A percentile compares a stretch with the other conserved stretches of the same genome.
These are phyloP conservation scores for Oophaga sylvatica DNA, from an alignment of 2,797 vertebrate genomes.

Conservation along the genomic window DNA sequence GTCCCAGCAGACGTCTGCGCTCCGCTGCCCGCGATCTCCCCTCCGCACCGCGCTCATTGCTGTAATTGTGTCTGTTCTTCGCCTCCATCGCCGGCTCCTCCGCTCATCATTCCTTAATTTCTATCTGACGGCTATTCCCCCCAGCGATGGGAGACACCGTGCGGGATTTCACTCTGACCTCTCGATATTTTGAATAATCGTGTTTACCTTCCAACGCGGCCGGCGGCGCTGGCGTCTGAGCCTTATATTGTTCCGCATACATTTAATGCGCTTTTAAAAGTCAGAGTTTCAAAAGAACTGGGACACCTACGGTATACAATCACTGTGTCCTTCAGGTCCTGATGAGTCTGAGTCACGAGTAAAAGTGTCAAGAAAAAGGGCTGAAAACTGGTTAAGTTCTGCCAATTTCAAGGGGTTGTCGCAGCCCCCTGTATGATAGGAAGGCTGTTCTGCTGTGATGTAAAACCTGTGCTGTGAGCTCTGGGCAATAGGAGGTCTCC, in stretches of 20 bases:
- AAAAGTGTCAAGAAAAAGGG: background rate
- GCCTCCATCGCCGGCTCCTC: slow-evolving; percentile 18
- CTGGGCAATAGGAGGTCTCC: too few species aligned
- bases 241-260: background rate
- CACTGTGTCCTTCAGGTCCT: background rate
- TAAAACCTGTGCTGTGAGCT: background rate
- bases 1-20: slow-evolving; percentile 20
- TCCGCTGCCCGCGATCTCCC: slow-evolving; percentile 14
- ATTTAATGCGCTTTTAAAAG: background rate
- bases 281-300: slow-evolving; percentile 11
- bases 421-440: background rate
- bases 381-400: background rate
- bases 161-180: slow-evolving; percentile 35
- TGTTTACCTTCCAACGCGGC: slow-evolving; percentile 8
- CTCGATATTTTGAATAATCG: slow-evolving; percentile 32
- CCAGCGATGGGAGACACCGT: background rate
- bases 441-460: background rate
- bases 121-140: slow-evolving; percentile 8
- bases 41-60: slow-evolving; percentile 17
- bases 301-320: background rate
- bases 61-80: slow-evolving; percentile 44
- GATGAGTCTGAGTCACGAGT: background rate
- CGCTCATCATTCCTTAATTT: slow-evolving; percentile 19
- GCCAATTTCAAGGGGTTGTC: background rate
- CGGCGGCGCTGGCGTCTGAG: background rate